Base-by-base conservation (phyloP, 2,888 invertebrate genomes). In the Salticus scenicus region DNA sequence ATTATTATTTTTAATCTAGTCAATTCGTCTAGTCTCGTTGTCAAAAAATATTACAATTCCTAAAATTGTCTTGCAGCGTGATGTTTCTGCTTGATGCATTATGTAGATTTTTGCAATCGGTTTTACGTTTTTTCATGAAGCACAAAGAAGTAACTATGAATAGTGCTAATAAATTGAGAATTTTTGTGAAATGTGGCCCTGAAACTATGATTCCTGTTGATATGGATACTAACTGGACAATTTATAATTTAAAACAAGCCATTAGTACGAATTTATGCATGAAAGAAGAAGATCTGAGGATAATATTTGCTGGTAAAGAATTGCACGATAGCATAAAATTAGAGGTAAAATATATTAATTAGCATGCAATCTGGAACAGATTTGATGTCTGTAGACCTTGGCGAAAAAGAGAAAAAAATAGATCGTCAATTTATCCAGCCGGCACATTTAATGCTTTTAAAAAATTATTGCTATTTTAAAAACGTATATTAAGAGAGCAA, bases 301-400 rank as follows among this genome's bases (percentile, higher is more conserved):
- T 88, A 28, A 87, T 88, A 41, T 88, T 88, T 77, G 85, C 88
- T 67, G 88, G 95, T 1, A 95, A 95, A 90, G 95, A 95, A 90
- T 91, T 95, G 0, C 94, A 94, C 88, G 94, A 95, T 91, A 93
- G 94, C 0, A 94, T 94, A 37, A 93, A 93, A 41, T 93, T 95
- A 88, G 93, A 94, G 91, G 95, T 94, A 91, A 31, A 7, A 7
- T 37, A n/a, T n/a, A n/a, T n/a, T n/a, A n/a, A n/a, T n/a, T n/a
- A n/a, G n/a, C n/a, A n/a, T n/a, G n/a, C n/a, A n/a, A n/a, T n/a
- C n/a, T n/a, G n/a, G n/a, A n/a, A n/a, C n/a, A n/a, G n/a, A n/a
- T n/a, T n/a, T n/a, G n/a, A n/a, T n/a, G n/a, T n/a, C n/a, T n/a
- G n/a, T n/a, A n/a, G n/a, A n/a, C n/a, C n/a, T n/a, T n/a, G n/a